Evolutionary conservation across 2,797 vertebrate species (phyloP), one percentile per base, ranked within the genome.

Genomic region (Borostomias antarcticus): DNA sequence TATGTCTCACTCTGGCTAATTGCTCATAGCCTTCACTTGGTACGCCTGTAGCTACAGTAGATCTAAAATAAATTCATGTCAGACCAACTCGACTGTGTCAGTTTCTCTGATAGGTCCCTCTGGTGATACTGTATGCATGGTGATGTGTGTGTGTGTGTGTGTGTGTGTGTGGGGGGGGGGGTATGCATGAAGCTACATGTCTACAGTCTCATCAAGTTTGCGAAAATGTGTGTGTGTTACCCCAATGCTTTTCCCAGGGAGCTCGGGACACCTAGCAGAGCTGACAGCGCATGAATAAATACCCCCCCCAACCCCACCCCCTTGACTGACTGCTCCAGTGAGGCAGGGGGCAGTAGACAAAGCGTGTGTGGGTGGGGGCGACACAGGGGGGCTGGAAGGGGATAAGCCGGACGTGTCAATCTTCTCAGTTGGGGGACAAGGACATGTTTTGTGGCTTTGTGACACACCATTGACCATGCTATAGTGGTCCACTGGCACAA

Each of bases 261-360:
- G 70, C 79, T 64, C 58, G 13, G 58, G 70, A 78, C 73, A 85
- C 78, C 85, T 85, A 83, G 86, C 81, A 82, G 90, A 68, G 78
- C 82, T 85, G 88, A 89, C 89, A 89, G 86, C 72, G 85, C 82
- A 73, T 88, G 86, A 91, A 87, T 89, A 89, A 91, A 90, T 66
- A 80, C 84, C 74, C 84, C 77, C 33, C 35, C n/a, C 74, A 81
- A 82, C 85, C 82, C 79, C 65, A 73, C 75, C 76, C 82, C 81
- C 86, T 84, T 82, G 80, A 71, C 79, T 75, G 83, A 82, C 78
- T 85, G 81, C 80, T 86, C 64, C 86, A 86, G 82, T 85, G 85
- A 88, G 87, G 84, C 82, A 62, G 76, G 74, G 76, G 70, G 35
- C 66, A 58, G 43, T 48, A 82, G 80, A 86, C 78, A 85, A 88